Evolutionary conservation across 2,797 vertebrate species (phyloP), one percentile per base, ranked within the genome.

Genomic region (Apogon talboti): DNA sequence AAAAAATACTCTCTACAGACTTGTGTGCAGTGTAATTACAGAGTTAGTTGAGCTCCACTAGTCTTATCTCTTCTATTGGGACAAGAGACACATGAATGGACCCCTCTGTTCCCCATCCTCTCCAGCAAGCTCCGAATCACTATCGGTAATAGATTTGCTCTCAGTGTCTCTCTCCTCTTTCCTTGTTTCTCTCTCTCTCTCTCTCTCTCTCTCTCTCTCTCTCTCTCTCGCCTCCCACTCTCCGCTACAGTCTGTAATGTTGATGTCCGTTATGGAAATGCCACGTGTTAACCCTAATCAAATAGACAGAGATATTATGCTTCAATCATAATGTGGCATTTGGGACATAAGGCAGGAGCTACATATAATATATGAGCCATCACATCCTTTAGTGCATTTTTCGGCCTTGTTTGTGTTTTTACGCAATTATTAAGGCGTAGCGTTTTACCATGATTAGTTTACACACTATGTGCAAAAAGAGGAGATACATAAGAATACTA

Each of bases 1-100:
- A 24, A 66, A 51, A 16, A 13, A 42, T 21, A 21, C 40, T 72
- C 55, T 71, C 57, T 15, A 2, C 53, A 78, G 72, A 68, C 66
- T 67, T 78, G 61, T 73, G 76, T 76, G 74, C 65, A 76, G 75
- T 71, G 83, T 90, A 88, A 92, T 93, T 91, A 89, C 78, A 66
- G 81, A 82, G 79, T 88, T 87, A 81, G 83, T 76, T 66, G 71
- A 85, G 76, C 79, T 81, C 78, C 78, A 75, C 60, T 68, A 51
- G 61, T 68, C 76, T 91, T 91, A 91, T 91, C 84, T 88, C 66
- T 71, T 72, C 83, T 86, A 68, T 42, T 83, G 86, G 85, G 83
- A 91, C 82, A 87, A 74, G 80, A 85, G 83, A 49, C 71, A 82
- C 86, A 83, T 89, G 84, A 86, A 87, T 82, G 77, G 76, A 82